Base-by-base conservation (phyloP, 2,113 vertebrate species). In the Rhinoderma darwinii region DNA sequence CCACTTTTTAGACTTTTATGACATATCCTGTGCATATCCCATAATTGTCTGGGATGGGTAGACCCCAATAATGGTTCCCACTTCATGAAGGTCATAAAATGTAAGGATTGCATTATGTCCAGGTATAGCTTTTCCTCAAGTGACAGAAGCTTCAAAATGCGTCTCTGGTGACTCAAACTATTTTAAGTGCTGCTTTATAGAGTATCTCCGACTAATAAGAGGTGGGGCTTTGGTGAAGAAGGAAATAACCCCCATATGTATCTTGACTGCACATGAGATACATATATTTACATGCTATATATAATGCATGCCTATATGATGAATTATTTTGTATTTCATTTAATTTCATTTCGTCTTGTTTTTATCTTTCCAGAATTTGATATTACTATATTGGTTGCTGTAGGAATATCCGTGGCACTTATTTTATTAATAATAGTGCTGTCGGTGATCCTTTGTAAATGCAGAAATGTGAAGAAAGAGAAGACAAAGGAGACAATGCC, bases 391-490 rank as follows among this genome's bases (percentile, higher is more conserved):
- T 94, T 97, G 8, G 90, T 92, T 44, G 90, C 91, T 11, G 84
- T 92, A 75, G 90, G 93, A 87, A 68, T 93, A 2, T 47, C 92
- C 54, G 88, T 93, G 72, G n/a, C 96, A 1, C 83, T 91, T 4
- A 44, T 94, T n/a, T 72, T 96, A 18, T 78, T 90, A 50, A 54
- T 93, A 72, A 30, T 95, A 1, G 43, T 90, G 14, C 83, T 96
- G 4, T 74, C 89, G 0, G 91, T 97, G 68, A 74, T 93, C 59
- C 93, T 96, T 88, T 95, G 89, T 91, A 96, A 91, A 87, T 91
- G 90, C 78, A 93, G 88, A 88, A 92, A 89, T 35, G n/a, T n/a
- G 75, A 90, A n/a, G 77, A 1, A 8, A 30, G 50, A 20, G 1
- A n/a, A 17, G 88, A 0, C 41, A 89, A 94, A 93, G 84, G 95